A percentile compares a stretch with the other conserved stretches of the same genome.
phyloP scores from a whole-genome alignment of 1,140 invertebrate genomes.

The Samia ricini region DNA sequence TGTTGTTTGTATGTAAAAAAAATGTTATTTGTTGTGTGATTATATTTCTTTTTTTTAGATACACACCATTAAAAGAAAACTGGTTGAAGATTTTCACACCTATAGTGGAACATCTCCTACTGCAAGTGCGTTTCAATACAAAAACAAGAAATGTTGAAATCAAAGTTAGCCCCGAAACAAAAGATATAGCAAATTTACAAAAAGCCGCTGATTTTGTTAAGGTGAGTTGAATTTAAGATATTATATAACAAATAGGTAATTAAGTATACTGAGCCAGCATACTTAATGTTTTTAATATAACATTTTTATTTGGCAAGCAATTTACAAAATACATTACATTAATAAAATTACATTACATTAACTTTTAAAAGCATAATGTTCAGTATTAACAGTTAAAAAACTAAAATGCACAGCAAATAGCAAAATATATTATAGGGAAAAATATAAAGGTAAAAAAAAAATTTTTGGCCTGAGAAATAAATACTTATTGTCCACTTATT shows the following conservation, averaged over 20 bases:
- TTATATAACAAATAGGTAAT: background rate
- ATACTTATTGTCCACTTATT: too few species aligned
- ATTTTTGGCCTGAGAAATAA: too few species aligned
- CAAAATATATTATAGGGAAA: too few species aligned
- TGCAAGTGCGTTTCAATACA: constrained; percentile 97
- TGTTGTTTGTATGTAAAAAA: background rate
- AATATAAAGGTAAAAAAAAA: too few species aligned
- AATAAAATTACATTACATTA: too few species aligned
- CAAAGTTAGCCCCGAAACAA: constrained; percentile 85
- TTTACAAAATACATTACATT: too few species aligned
- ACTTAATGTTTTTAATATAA: too few species aligned
- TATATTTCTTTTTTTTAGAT: constrained; percentile 79
- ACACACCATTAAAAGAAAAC: constrained; percentile 95
- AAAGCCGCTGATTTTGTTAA: constrained; percentile 99
- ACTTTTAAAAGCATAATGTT: too few species aligned
- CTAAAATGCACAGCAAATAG: too few species aligned
- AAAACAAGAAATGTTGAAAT: constrained; percentile 95
- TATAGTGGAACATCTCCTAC: constrained; percentile 95
- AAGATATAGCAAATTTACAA: constrained; percentile 94
- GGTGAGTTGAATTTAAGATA: constrained; percentile 54
- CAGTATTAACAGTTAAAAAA: too few species aligned
- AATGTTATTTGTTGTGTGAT: background rate
- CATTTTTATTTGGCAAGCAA: too few species aligned
- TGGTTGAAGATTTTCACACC: constrained; percentile 99
- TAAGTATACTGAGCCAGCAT: background rate